Percentiles rank a stretch among this genome's conserved stretches.
phyloP scores from a whole-genome alignment of 2,888 invertebrate genomes.

The Galerucella pusilla region DNA sequence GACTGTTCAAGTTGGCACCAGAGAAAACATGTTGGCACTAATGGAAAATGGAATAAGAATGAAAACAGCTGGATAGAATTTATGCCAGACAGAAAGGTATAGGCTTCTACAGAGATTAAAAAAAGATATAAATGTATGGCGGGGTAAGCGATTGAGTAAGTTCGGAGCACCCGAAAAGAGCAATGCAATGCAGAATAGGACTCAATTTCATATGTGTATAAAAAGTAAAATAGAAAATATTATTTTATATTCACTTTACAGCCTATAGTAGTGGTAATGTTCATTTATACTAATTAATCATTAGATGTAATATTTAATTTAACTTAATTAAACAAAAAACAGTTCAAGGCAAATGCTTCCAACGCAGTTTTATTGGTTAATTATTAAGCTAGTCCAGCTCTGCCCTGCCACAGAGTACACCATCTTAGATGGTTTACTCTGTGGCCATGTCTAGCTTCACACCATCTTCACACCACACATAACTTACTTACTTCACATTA shows the following conservation, averaged over 20 bases:
- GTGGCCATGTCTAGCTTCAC: constrained; percentile 8
- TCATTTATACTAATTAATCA: no score
- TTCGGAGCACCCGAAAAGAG: neutral
- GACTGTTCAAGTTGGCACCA: constrained; percentile 8
- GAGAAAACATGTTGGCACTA: neutral
- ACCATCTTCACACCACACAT: neutral
- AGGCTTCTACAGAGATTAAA: neutral
- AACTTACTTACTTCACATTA: neutral
- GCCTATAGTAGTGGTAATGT: no score
- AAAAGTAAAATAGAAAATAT: neutral
- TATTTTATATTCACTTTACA: no score
- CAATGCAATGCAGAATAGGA: neutral
- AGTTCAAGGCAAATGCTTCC: neutral
- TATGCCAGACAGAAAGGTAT: constrained; percentile 10
- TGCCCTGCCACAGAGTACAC: neutral
- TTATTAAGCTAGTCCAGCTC: neutral
- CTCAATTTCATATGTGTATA: neutral
- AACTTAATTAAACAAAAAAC: no score
- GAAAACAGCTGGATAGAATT: constrained; percentile 23
- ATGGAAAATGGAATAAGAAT: constrained; percentile 11
- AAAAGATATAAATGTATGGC: neutral
- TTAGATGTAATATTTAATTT: no score
- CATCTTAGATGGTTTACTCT: no score
- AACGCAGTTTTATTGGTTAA: neutral
- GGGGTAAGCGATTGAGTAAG: neutral